phyloP scores from a whole-genome alignment of 1,140 invertebrate species.

The Drosophila rufa region DNA sequence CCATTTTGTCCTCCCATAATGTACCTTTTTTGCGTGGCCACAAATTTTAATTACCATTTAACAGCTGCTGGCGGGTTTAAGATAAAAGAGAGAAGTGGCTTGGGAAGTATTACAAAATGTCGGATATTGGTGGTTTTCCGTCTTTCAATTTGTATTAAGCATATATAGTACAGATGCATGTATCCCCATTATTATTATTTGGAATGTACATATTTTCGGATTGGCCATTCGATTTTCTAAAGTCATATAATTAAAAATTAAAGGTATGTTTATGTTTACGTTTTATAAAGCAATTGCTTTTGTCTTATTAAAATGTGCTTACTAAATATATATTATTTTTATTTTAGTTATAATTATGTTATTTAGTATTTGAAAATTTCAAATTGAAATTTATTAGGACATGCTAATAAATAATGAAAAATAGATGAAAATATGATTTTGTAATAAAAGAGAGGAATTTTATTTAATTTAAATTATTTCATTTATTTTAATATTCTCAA shows the following conservation, averaged over 20 bases:
- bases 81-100: not conserved
- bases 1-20: not conserved
- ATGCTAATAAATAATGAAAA: not conserved
- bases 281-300: no score
- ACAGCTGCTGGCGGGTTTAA: slow-evolving; percentile 23
- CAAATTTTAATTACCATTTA: slow-evolving; percentile 70
- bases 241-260: no score
- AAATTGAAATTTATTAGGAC: no score
- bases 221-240: no score
- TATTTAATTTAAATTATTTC: not conserved
- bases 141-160: no score
- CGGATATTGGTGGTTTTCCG: no score
- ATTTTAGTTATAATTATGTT: no score
- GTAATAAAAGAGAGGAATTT: not conserved
- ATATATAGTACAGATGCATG: no score
- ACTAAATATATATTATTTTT: no score
- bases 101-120: not conserved
- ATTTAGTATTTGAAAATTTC: not conserved
- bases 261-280: no score
- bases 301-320: no score
- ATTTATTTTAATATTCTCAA: no score
- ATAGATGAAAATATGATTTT: not conserved
- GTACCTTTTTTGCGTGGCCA: slow-evolving; percentile 24
- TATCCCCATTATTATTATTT: not conserved
- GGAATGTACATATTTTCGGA: not conserved